A percentile compares a stretch with the other conserved stretches of the same genome.
Conservation (phyloP, 2,888 invertebrate genomes). For the Mesorhabditis belari region DNA sequence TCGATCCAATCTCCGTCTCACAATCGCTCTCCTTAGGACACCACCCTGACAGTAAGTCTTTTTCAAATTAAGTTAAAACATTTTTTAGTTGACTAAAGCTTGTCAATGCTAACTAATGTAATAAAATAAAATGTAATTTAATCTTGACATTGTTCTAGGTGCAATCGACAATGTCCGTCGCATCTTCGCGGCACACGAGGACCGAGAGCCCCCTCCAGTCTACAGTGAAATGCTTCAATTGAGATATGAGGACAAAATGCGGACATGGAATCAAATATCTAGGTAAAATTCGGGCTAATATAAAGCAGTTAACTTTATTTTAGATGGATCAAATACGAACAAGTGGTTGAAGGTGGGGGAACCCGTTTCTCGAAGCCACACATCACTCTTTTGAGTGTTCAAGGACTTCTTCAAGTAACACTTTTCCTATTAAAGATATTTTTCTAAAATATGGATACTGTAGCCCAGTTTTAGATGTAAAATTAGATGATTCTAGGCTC, state of each 20-base stretch:
- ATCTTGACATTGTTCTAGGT: conserved; percentile 15
- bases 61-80: too few relatives aligned
- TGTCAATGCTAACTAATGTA: too few relatives aligned
- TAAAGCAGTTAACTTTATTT: too few relatives aligned
- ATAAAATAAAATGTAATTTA: too few relatives aligned
- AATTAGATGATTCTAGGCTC: too few relatives aligned
- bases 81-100: too few relatives aligned
- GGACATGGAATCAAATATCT: neutral
- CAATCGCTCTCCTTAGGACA: conserved; percentile 24
- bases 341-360: conserved; percentile 60
- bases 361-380: conserved; percentile 60
- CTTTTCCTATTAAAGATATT: neutral
- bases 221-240: conserved; percentile 30
- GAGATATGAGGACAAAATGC: neutral
- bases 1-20: conserved; percentile 19
- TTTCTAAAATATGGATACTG: neutral
- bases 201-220: conserved; percentile 14
- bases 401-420: conserved; percentile 55
- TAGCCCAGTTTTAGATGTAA: too few relatives aligned
- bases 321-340: conserved; percentile 60
- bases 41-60: conserved; percentile 25
- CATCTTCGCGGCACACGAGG: conserved; percentile 15
- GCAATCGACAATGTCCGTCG: conserved; percentile 40
- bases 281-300: neutral
- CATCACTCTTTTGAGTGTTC: conserved; percentile 58